Base-by-base conservation (phyloP, 2,888 invertebrate species). In the Sarcophaga caerulescens region DNA sequence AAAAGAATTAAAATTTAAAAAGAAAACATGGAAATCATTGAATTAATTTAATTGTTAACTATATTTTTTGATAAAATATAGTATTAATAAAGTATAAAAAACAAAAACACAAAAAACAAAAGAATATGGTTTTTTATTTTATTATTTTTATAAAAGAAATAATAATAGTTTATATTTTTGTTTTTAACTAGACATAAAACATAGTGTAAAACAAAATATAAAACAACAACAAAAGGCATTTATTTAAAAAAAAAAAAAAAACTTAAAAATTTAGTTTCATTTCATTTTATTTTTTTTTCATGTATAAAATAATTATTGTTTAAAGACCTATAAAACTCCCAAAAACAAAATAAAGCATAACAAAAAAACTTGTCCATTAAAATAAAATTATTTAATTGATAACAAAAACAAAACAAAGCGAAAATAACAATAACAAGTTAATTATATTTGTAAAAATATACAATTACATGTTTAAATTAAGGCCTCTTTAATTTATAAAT, bases 1-100 rank as follows among this genome's bases (percentile, higher is more conserved):
- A 35, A 35, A 35, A 35, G 63, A 76, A 80, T 52, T 14, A 14
- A 25, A 79, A 66, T 57, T 65, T 25, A 65, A 62, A 62, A 35
- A 35, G 10, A 35, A 57, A 25, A 74, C 52, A n/a, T 35, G 52
- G 3, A 75, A 73, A 80, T 62, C 47, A 69, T 63, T 83, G 79
- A 83, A 85, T 76, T 78, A 73, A 73, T 12, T 60, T 76, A 70
- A 66, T 86, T 84, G 88, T 88, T 88, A 85, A 84, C 89, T 89
- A 87, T 90, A 89, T 89, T 89, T 89, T 90, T 89, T 85, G 85
- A 88, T 75, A 89, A 89, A 89, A 90, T 89, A 89, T 89, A 85
- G 88, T 83, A 81, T 80, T 75, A 63, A 81, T 68, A 60, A 84
- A 71, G 57, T 83, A 11, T 83, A 19, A 62, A 63, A 19, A 75